Conservation (phyloP, 2,888 invertebrate species). For the Ischnus inquisitorius region DNA sequence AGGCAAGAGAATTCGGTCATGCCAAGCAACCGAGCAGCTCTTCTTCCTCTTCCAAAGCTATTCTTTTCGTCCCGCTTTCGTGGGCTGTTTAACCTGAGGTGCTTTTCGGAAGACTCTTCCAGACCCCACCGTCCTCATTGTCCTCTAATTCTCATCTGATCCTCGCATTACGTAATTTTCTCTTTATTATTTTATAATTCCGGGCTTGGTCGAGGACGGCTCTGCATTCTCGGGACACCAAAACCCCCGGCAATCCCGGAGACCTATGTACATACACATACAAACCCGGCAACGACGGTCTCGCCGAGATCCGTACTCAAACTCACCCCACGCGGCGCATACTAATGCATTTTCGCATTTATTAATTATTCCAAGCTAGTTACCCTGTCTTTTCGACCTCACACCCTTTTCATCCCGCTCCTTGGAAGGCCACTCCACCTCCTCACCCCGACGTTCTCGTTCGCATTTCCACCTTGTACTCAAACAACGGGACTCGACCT, state of each 20-base stretch:
- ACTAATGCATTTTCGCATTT: constrained; percentile 82
- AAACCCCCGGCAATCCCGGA: constrained; percentile 39
- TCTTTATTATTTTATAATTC: constrained; percentile 84
- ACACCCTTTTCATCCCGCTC: constrained; percentile 56
- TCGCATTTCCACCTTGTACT: constrained; percentile 34
- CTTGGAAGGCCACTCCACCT: constrained; percentile 29
- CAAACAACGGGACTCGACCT: background rate
- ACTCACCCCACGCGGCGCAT: constrained; percentile 78
- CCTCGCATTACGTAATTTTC: constrained; percentile 83
- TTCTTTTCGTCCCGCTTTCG: constrained; percentile 67
- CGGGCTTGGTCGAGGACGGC: constrained; percentile 69
- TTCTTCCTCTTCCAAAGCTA: constrained; percentile 25
- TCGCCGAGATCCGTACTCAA: constrained; percentile 71
- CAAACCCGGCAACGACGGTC: constrained; percentile 39
- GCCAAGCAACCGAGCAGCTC: constrained; percentile 23
- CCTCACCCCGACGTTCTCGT: constrained; percentile 34
- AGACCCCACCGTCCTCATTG: constrained; percentile 76
- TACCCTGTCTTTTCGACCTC: constrained; percentile 75
- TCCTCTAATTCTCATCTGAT: constrained; percentile 82
- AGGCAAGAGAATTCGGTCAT: constrained; percentile 45
- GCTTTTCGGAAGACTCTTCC: constrained; percentile 49
- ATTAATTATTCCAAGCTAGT: constrained; percentile 81
- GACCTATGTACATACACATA: constrained; percentile 41
- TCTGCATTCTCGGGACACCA: constrained; percentile 50
- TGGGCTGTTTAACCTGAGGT: constrained; percentile 72